Evolutionary conservation across 2,113 vertebrate genomes (phyloP), one percentile per base, ranked within the genome.

Genomic region (Gobio gobio): DNA sequence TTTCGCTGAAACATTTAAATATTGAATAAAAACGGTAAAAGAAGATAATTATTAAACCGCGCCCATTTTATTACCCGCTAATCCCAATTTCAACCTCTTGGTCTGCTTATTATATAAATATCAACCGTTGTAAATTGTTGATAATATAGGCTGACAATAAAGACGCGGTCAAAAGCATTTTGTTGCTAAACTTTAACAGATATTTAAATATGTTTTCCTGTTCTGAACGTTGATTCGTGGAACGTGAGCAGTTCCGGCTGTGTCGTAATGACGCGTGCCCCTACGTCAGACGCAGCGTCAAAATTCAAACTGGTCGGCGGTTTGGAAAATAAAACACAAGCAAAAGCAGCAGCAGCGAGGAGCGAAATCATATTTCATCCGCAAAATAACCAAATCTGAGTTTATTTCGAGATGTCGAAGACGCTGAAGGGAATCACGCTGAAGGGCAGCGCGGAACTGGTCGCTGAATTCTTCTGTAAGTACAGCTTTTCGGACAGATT

Each of bases 401-500:
- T 3, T 8, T 7, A n/a, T 1, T 1, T 0, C 47, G 92, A 90
- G 45, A 95, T 95, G 95, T 92, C 93, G 0, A 94, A 94, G 87
- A 94, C 94, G 0, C 2, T 94, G 66, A 93, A 94, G 58, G 97
- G 97, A 1, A 99, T 99, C 54, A 98, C 97, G 0, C 92, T 98
- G 26, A 96, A 96, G 51, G 97, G 98, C 10, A 98, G 98, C 85
- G 95, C 97, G 0, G 97, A 98, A 26, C 93, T 97, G 2, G 97
- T 99, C 20, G 96, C 97, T 0, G 97, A 99, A 88, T 99, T 99
- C 49, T 99, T 98, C 89, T 97, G 97, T 99, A 85, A 97, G 97
- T 93, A 3, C 14, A 12, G 16, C 0, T 29, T 18, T 12, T 56
- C 5, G 1, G 14, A 14, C 43, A 29, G 12, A 47, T 29, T 3